Conservation (phyloP, 2,888 invertebrate species). For the Venusia cambrica region DNA sequence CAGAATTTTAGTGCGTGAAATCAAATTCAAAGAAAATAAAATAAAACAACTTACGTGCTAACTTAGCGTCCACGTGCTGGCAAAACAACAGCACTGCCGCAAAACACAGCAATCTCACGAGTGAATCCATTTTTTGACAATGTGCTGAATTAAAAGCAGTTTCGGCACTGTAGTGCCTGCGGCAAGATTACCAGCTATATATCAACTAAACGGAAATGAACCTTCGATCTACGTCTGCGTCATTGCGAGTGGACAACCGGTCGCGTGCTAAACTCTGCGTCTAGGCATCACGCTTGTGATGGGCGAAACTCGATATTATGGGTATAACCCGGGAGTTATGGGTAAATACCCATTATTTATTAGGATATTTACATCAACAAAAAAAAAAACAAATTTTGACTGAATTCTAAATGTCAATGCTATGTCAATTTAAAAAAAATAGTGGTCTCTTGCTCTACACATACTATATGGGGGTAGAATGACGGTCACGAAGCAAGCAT, state of each 20-base stretch:
- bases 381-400: no score
- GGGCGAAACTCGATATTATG: no score
- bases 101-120: slow-evolving; percentile 35
- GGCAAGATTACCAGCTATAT: slow-evolving; percentile 53
- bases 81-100: slow-evolving; percentile 39
- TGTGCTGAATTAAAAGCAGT: slow-evolving; percentile 45
- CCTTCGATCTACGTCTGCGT: slow-evolving; percentile 42
- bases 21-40: slow-evolving; percentile 9
- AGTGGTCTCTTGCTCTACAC: no score
- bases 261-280: slow-evolving; percentile 15
- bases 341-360: no score
- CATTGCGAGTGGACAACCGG: slow-evolving; percentile 33
- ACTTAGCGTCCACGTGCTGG: slow-evolving; percentile 44
- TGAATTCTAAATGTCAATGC: no score
- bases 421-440: no score
- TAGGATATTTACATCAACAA: no score
- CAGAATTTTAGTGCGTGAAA: not conserved
- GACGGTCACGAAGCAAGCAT: no score
- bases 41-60: slow-evolving; percentile 56
- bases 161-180: slow-evolving; percentile 43
- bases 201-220: slow-evolving; percentile 54
- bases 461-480: no score
- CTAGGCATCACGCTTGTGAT: no score
- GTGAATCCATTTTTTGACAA: slow-evolving; percentile 43
- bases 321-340: no score